Evolutionary conservation across 2,888 invertebrate genomes (phyloP).

Genomic region (Calameuta idolon): DNA sequence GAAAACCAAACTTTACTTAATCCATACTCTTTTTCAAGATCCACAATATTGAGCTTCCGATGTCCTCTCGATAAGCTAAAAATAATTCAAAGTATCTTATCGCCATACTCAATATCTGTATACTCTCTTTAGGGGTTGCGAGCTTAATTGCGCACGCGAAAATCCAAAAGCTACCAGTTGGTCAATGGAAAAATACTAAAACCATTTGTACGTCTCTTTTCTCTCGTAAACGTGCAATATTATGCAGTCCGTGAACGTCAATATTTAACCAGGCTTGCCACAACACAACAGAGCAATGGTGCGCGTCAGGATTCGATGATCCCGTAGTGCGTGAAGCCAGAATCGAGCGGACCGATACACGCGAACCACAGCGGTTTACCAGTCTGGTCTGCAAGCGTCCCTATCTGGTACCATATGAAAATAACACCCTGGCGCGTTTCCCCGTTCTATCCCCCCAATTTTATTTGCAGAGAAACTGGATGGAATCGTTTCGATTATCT

Average conservation of each 20-base stretch:
- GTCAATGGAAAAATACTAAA: neutral
- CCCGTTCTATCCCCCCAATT: neutral
- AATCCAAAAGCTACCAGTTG: neutral
- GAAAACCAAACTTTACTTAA: constrained; percentile 24
- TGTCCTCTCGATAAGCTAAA: neutral
- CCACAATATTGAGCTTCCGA: neutral
- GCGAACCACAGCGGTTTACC: neutral
- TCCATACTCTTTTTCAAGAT: neutral
- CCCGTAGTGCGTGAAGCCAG: neutral
- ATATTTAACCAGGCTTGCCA: neutral
- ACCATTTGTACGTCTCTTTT: neutral
- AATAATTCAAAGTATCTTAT: neutral
- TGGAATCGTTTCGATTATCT: neutral
- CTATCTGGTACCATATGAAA: neutral
- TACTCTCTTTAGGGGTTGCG: neutral
- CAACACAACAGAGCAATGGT: neutral
- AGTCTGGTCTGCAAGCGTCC: neutral
- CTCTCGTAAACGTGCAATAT: neutral
- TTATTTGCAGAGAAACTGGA: neutral
- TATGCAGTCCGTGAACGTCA: neutral
- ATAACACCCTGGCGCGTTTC: neutral
- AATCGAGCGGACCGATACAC: neutral
- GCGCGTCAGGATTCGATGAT: neutral
- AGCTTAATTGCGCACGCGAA: neutral
- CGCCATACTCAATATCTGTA: neutral